Conservation (phyloP, 2,797 vertebrate genomes). For the Fringilla coelebs region DNA sequence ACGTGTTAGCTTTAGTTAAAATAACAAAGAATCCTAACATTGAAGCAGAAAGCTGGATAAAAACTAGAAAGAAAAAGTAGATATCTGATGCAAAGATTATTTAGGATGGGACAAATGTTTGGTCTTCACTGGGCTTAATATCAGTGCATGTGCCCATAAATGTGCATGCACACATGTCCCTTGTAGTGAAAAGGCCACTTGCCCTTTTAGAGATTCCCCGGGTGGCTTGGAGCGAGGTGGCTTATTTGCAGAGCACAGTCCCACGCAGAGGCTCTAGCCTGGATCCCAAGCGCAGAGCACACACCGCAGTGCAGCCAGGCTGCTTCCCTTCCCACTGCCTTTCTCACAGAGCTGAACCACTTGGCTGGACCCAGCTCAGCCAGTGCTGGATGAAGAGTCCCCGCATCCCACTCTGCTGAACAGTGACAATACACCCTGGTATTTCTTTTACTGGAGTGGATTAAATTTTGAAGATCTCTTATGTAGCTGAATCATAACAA, state of each 20-base stretch:
- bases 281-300: background rate
- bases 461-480: background rate
- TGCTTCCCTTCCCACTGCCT: background rate
- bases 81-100: background rate
- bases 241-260: background rate
- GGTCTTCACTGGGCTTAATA: background rate
- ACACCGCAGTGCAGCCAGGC: background rate
- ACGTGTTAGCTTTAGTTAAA: background rate
- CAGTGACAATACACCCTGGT: background rate
- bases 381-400: background rate
- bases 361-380: background rate
- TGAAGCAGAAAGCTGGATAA: background rate
- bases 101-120: background rate
- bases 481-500: background rate
- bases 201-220: background rate
- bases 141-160: background rate
- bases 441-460: background rate
- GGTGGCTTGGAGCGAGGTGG: background rate
- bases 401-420: background rate
- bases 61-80: background rate
- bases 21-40: background rate
- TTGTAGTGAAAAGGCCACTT: background rate
- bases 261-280: background rate
- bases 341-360: background rate
- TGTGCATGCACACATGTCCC: background rate